Conservation (phyloP, 2,888 invertebrate genomes). For the Hyppa rectilinea region DNA sequence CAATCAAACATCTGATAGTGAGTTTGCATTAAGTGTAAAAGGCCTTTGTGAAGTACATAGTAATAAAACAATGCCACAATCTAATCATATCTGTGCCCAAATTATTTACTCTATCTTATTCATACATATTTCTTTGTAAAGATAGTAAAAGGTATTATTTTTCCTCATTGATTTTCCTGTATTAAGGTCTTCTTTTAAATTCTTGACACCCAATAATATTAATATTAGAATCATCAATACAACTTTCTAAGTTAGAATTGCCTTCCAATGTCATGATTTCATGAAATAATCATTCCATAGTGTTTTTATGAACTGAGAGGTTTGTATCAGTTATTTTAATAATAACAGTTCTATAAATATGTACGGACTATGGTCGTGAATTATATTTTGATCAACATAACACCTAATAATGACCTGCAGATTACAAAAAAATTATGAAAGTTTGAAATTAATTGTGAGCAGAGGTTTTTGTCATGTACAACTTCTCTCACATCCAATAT, state of each 20-base stretch:
- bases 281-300: no score
- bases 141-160: constrained; percentile 22
- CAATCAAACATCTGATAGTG: constrained; percentile 23
- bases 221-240: neutral
- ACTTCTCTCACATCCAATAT: neutral
- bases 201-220: neutral
- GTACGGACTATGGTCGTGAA: no score
- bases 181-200: constrained; percentile 1
- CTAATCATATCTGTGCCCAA: constrained; percentile 45
- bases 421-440: no score
- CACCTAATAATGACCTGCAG: no score
- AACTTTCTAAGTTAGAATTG: no score
- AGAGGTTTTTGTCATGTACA: neutral
- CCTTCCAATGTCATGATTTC: no score
- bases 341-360: no score
- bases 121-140: constrained; percentile 25
- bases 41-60: constrained; percentile 11
- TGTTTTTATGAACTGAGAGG: no score
- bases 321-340: no score
- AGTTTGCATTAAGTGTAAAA: neutral
- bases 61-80: constrained; percentile 41
- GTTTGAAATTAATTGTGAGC: no score
- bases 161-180: constrained; percentile 27
- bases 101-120: constrained; percentile 43
- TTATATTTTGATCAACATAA: no score